Evolutionary conservation across 2,797 vertebrate species (phyloP).

Genomic region (Linurgus olivaceus): DNA sequence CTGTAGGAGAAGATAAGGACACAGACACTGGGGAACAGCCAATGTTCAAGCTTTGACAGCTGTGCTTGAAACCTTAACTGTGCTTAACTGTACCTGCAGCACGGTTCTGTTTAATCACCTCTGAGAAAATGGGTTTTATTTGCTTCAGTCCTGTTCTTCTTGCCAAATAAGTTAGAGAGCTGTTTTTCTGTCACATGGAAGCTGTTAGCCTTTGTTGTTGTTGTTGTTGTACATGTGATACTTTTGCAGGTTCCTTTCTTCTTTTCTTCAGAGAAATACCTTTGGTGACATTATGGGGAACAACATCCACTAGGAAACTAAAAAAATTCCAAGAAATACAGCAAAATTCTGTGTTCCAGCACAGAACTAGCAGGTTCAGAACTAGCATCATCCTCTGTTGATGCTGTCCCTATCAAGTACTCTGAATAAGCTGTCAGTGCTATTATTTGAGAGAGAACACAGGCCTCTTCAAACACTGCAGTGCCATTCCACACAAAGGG

Average conservation of each 20-base stretch:
- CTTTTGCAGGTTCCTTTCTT: neutral
- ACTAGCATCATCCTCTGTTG: neutral
- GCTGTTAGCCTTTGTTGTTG: neutral
- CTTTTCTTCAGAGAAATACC: neutral
- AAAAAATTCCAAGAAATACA: neutral
- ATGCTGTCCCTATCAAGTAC: neutral
- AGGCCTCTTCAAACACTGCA: neutral
- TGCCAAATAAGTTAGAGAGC: neutral
- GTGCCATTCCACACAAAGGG: neutral
- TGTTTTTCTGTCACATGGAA: neutral
- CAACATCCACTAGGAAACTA: neutral
- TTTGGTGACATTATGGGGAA: neutral
- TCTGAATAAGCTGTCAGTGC: neutral
- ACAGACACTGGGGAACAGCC: fast-evolving
- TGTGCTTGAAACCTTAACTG: neutral
- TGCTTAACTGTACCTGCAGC: neutral
- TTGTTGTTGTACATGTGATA: neutral
- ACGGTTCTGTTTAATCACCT: neutral
- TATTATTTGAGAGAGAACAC: neutral
- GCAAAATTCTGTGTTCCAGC: neutral
- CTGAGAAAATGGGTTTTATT: neutral
- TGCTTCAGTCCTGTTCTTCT: neutral
- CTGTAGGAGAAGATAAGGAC: neutral
- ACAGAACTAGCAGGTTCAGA: neutral
- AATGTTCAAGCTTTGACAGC: neutral